phyloP scores from a whole-genome alignment of 1,140 invertebrate species.

The Eriosoma lanigerum region DNA sequence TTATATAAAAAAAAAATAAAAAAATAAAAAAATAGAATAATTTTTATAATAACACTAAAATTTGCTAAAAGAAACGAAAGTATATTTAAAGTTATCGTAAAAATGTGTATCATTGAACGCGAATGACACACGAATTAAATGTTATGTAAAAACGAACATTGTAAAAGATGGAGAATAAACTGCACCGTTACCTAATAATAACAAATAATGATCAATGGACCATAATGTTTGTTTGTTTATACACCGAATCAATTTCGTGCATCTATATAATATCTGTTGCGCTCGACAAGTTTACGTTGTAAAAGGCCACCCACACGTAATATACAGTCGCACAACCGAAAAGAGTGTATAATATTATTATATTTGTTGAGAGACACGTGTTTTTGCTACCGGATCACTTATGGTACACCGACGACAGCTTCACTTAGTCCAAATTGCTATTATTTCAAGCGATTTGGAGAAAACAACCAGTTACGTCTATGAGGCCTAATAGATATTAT shows the following conservation, averaged over 20 bases:
- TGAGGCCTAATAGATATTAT: neutral
- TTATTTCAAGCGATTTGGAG: neutral
- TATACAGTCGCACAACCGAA: too few species aligned
- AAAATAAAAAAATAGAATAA: too few species aligned
- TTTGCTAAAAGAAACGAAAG: too few species aligned
- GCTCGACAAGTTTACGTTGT: neutral
- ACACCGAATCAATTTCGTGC: neutral
- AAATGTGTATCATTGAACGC: too few species aligned
- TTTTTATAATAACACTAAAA: too few species aligned
- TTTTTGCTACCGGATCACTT: slow-evolving; percentile 7
- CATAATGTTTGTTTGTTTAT: slow-evolving; percentile 8
- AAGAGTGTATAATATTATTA: neutral
- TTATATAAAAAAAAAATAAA: too few species aligned
- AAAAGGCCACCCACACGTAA: neutral
- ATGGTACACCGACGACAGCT: neutral
- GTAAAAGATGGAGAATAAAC: too few species aligned
- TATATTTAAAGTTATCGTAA: too few species aligned
- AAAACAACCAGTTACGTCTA: neutral
- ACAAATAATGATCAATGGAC: too few species aligned
- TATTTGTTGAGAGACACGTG: slow-evolving; percentile 5
- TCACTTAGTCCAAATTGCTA: slow-evolving; percentile 15
- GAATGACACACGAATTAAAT: too few species aligned
- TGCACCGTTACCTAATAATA: too few species aligned
- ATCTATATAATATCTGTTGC: neutral
- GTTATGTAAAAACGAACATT: too few species aligned